Conservation (phyloP, 2,797 vertebrate species). For the Poliocrania exsul region DNA sequence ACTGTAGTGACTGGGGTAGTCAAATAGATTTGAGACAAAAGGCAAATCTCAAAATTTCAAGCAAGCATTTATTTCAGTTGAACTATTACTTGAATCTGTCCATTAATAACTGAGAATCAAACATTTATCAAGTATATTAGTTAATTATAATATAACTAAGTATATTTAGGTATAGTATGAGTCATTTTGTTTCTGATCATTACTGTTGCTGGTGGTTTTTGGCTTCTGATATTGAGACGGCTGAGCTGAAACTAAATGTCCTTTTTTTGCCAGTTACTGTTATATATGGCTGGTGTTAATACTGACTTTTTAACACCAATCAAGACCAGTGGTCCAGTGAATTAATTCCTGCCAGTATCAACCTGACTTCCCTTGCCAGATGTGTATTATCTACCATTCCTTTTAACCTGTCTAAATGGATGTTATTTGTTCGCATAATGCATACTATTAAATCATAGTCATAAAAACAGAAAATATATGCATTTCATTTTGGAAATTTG, state of each 20-base stretch:
- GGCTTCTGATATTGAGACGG: neutral
- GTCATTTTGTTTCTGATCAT: neutral
- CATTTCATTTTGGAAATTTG: neutral
- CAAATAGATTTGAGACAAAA: neutral
- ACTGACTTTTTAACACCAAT: fast-evolving
- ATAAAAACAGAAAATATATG: neutral
- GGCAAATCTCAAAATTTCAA: neutral
- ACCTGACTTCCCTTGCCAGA: neutral
- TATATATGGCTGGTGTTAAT: neutral
- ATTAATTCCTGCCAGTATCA: neutral
- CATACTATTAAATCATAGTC: neutral
- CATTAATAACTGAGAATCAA: neutral
- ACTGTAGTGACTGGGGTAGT: neutral
- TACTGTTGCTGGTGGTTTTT: neutral
- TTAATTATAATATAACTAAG: neutral
- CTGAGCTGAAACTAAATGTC: neutral
- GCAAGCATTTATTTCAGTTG: neutral
- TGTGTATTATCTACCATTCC: neutral
- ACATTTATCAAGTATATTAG: neutral
- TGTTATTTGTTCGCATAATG: neutral
- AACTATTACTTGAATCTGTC: neutral
- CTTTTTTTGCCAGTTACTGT: neutral
- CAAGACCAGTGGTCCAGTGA: neutral
- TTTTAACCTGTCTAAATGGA: neutral
- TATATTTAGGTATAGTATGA: neutral